Evolutionary conservation across 2,797 vertebrate genomes (phyloP).

Genomic region (Muscicapa comitata): DNA sequence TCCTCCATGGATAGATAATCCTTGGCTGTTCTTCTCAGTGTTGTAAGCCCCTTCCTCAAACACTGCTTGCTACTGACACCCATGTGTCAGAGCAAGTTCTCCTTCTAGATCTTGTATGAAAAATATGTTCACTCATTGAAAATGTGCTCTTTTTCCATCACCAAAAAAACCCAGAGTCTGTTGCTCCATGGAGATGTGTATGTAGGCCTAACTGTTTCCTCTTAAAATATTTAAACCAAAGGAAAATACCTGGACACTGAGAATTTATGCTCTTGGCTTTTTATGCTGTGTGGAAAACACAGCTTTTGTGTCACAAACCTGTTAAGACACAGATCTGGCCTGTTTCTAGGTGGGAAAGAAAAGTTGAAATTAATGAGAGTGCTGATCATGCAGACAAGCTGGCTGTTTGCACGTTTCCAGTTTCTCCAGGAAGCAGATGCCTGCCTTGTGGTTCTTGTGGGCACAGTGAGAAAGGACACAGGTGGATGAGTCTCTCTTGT

Average conservation of each 20-base stretch:
- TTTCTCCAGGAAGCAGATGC: not conserved
- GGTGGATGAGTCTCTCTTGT: not conserved
- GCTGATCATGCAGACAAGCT: not conserved
- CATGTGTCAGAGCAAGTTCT: not conserved
- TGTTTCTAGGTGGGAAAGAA: not conserved
- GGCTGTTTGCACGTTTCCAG: not conserved
- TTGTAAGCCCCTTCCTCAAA: not conserved
- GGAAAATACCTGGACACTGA: not conserved
- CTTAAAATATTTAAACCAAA: not conserved
- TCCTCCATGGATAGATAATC: not conserved
- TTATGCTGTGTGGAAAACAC: not conserved
- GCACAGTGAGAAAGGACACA: not conserved
- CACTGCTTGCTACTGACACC: not conserved
- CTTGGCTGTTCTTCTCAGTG: not conserved
- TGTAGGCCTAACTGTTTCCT: not conserved
- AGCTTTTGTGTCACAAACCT: not conserved
- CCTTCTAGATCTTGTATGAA: not conserved
- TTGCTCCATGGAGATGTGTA: not conserved
- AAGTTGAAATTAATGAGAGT: not conserved
- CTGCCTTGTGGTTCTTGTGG: not conserved
- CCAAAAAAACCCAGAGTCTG: not conserved
- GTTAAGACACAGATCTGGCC: not conserved
- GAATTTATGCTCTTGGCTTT: not conserved
- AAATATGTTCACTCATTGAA: not conserved
- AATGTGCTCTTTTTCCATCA: not conserved